Base-by-base conservation (phyloP, 2,113 vertebrate species). In the Ciconia stormi region DNA sequence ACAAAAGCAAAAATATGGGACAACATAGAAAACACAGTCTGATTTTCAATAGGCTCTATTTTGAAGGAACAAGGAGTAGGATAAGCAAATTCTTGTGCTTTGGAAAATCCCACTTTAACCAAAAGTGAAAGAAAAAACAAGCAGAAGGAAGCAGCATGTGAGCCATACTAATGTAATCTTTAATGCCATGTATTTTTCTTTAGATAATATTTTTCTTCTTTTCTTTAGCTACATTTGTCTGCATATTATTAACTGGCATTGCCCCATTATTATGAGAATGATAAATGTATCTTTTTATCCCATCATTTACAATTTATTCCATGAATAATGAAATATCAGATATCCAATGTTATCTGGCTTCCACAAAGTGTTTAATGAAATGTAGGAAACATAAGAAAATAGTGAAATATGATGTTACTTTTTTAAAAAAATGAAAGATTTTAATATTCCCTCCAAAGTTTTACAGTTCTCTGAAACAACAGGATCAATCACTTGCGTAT, bases 51-150 rank as follows among this genome's bases (percentile, higher is more conserved):
- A 89, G 56, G 20, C 14, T 84, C 40, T 58, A 34, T 67, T 91
- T 72, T 40, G 29, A 82, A 82, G 29, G n/a, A 85, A 95, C 10
- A 6, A 78, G 12, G 38, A 84, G 34, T 10, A 79, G n/a, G 16
- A 56, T 26, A 83, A 71, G 27, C 34, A 84, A 87, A 76, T 79
- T 59, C n/a, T n/a, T 62, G 29, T 50, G 22, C 80, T 89, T 92
- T 79, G 61, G 77, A 94, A 93, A 91, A 95, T 69, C 69, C 8
- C 42, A 59, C 49, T 95, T 84, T 47, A 95, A 87, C 22, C 47
- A 82, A 89, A 94, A 95, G 44, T 36, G 65, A 95, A 96, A 87
- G 77, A 36, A 95, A 91, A 92, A 89, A 82, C 30, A 74, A 87
- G 72, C 34, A 95, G 47, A 82, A 81, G 42, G 19, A 83, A 87